Evolutionary conservation across 2,113 vertebrate genomes (phyloP), one percentile per base, ranked within the genome.

Genomic region (Rhinopomastus cyanomelas): DNA sequence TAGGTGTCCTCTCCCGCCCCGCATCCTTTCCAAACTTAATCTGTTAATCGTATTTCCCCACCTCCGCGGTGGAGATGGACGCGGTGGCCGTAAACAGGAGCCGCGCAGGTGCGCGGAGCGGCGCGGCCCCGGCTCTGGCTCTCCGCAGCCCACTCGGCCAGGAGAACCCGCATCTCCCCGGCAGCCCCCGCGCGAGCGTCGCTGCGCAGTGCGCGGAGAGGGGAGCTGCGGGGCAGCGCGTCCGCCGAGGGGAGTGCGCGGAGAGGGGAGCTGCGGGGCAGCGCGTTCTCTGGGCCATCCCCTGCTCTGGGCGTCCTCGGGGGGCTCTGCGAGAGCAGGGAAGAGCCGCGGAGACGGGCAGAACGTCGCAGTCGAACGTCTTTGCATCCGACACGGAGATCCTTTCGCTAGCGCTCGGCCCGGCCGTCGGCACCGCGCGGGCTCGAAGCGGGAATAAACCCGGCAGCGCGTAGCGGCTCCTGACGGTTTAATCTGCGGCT

Each of bases 311-410:
- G 39, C 39, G 39, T 11, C 39, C 39, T 42, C 39, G 39, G 39
- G 15, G 39, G 15, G 39, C 11, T 15, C 39, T 15, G 39, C n/a
- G n/a, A n/a, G n/a, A n/a, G n/a, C 39, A 42, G 39, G 39, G 39
- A 42, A 42, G 39, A 42, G 39, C 39, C 39, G 39, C 39, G 39
- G 39, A 22, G 83, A 39, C 27, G 4, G 44, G 69, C 93, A 84
- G 93, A 83, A 92, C 94, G 76, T 94, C 90, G n/a, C n/a, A n/a
- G n/a, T n/a, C n/a, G n/a, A 83, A 92, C 94, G 76, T 94, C 90
- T 95, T 62, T 81, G 62, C 86, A 4, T 59, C 62, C 75, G 61
- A 66, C 88, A 72, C 80, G 72, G 69, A n/a, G 46, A 19, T 18
- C 16, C 90, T 92, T 89, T 75, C 93, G 95, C 95, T 95, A 95